Percentiles rank a stretch among this genome's conserved stretches.
These are phyloP conservation scores for Aegotheles bennettii DNA, from an alignment of 2,113 vertebrate genomes.

Conservation along the genomic window DNA sequence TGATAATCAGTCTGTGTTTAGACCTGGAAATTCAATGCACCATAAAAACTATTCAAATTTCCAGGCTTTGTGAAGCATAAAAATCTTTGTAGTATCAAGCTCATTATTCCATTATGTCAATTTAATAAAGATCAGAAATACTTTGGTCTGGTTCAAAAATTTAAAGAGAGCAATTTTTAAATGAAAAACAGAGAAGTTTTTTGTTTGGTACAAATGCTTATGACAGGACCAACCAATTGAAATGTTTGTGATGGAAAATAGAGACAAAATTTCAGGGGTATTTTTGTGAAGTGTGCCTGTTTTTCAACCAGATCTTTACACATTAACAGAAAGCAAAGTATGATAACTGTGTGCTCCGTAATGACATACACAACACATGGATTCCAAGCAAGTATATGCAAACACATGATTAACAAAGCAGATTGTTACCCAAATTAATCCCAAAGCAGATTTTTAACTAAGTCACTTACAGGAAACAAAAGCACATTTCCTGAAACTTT, in stretches of 20 bases:
- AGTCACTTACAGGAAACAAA: conserved; percentile 1
- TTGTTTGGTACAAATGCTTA: background rate
- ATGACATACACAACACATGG: conserved; percentile 30
- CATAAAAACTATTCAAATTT: conserved; percentile 20
- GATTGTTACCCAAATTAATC: conserved; percentile 48
- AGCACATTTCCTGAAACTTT: conserved; percentile 15
- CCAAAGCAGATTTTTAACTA: conserved; percentile 33
- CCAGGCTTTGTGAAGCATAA: background rate
- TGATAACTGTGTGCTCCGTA: background rate
- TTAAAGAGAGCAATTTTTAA: background rate
- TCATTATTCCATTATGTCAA: background rate
- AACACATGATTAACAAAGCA: conserved; percentile 51
- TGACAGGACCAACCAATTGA: background rate
- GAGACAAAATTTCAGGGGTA: background rate
- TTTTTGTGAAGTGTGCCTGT: background rate
- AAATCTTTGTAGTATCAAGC: background rate
- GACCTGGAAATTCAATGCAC: conserved; percentile 42
- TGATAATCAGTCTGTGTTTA: conserved; percentile 23
- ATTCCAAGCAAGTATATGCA: conserved; percentile 37
- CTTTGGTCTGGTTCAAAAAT: background rate
- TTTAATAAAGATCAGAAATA: background rate
- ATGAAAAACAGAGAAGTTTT: background rate
- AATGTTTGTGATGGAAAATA: background rate
- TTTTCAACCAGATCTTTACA: background rate
- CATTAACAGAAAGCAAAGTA: conserved; percentile 6